A percentile compares a stretch with the other conserved stretches of the same genome.
Conservation (phyloP, 2,888 invertebrate genomes). For the Scrobipalpa costella region DNA sequence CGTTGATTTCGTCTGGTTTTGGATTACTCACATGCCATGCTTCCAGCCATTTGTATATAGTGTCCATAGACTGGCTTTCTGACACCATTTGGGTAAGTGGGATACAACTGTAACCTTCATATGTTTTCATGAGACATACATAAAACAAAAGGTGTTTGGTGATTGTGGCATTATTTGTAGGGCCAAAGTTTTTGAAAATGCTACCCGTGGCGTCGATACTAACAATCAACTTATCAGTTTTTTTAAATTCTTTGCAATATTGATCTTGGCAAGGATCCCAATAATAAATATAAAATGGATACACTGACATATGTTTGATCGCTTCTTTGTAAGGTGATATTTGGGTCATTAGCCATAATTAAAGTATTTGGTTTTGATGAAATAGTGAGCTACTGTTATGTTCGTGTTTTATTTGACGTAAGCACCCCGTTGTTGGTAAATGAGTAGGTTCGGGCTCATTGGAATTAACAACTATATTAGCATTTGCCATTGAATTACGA, state of each 20-base stretch:
- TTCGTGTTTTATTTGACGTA: constrained; percentile 26
- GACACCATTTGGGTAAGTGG: constrained; percentile 30
- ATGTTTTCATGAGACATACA: constrained; percentile 11
- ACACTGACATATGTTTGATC: too few species aligned
- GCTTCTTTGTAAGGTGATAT: too few species aligned
- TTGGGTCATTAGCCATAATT: constrained; percentile 22
- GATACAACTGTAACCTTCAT: constrained; percentile 19
- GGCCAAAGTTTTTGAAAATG: constrained; percentile 26
- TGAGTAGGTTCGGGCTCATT: constrained; percentile 21
- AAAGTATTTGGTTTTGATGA: constrained; percentile 13
- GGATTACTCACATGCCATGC: constrained; percentile 24
- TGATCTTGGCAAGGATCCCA: too few species aligned
- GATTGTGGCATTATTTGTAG: constrained; percentile 3
- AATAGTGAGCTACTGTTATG: background rate
- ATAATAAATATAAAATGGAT: too few species aligned
- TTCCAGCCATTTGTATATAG: constrained; percentile 29
- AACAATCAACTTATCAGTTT: too few species aligned
- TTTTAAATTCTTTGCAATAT: too few species aligned
- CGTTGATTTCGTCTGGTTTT: constrained; percentile 27
- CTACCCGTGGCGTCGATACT: constrained; percentile 27
- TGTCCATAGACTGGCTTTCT: constrained; percentile 28
- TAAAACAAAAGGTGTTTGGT: constrained; percentile 24
- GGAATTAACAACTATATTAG: too few species aligned
- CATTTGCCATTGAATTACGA: too few species aligned
- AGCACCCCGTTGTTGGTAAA: constrained; percentile 20